phyloP scores from a whole-genome alignment of 2,113 vertebrate species.

The Pica pica region DNA sequence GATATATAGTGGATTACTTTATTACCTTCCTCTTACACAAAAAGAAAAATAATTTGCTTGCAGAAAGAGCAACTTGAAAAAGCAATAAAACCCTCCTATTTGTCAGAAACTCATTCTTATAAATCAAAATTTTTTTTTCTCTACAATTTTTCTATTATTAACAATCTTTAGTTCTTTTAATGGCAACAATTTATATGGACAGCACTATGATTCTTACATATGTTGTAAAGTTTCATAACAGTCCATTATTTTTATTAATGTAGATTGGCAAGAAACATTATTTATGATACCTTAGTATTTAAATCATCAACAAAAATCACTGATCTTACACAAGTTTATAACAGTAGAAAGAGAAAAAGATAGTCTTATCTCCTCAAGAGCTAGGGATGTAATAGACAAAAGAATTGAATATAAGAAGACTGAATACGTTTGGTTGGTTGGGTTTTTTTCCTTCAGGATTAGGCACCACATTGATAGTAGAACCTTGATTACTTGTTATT shows the following conservation, averaged over 20 bases:
- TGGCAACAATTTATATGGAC: neutral
- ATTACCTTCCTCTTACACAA: neutral
- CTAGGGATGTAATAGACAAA: neutral
- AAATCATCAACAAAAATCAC: neutral
- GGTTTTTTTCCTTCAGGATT: neutral
- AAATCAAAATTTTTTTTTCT: neutral
- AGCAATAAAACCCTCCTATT: neutral
- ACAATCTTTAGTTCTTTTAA: neutral
- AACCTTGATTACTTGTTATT: neutral
- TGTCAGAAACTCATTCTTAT: neutral
- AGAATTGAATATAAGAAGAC: neutral
- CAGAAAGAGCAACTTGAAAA: neutral
- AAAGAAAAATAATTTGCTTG: neutral
- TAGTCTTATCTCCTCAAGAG: neutral
- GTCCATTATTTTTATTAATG: neutral
- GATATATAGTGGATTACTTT: neutral
- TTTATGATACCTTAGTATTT: neutral
- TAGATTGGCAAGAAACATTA: neutral
- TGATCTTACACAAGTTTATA: neutral
- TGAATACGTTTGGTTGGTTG: accelerated
- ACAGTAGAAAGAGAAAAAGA: neutral
- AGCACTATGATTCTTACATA: neutral
- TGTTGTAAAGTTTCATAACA: neutral
- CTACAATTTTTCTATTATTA: neutral
- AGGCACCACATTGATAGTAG: neutral